Evolutionary conservation across 2,113 vertebrate genomes (phyloP).

Genomic region (Microcebus lehilahytsara): DNA sequence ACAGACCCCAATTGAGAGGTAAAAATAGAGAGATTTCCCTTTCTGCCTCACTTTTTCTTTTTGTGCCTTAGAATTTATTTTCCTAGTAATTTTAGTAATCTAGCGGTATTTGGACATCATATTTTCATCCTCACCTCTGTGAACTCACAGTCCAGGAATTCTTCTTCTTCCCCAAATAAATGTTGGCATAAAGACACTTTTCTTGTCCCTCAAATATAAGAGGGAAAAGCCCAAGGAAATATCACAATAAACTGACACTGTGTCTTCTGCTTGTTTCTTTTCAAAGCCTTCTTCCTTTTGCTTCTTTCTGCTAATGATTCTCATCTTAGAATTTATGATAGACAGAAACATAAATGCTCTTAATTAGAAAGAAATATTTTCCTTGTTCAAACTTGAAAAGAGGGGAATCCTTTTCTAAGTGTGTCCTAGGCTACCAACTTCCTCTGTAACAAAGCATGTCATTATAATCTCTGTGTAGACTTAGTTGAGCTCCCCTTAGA

Average conservation of each 20-base stretch:
- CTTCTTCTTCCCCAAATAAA: neutral
- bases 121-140: neutral
- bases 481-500: neutral
- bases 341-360: slow-evolving; percentile 9
- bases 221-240: neutral
- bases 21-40: neutral
- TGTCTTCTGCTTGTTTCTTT: neutral
- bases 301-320: neutral
- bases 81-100: neutral
- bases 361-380: slow-evolving; percentile 23
- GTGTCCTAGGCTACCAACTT: neutral
- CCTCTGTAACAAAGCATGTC: neutral
- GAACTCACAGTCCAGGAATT: neutral
- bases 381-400: neutral
- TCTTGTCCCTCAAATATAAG: neutral
- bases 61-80: slow-evolving; percentile 5
- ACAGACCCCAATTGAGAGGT: neutral
- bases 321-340: slow-evolving; percentile 23
- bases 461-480: neutral
- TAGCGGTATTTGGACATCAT: neutral
- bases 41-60: neutral
- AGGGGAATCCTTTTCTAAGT: neutral
- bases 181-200: neutral
- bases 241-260: neutral
- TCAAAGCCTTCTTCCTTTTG: neutral